Evolutionary conservation across 2,113 vertebrate genomes (phyloP), one percentile per base, ranked within the genome.

Genomic region (Greenwoodochromis staneri): DNA sequence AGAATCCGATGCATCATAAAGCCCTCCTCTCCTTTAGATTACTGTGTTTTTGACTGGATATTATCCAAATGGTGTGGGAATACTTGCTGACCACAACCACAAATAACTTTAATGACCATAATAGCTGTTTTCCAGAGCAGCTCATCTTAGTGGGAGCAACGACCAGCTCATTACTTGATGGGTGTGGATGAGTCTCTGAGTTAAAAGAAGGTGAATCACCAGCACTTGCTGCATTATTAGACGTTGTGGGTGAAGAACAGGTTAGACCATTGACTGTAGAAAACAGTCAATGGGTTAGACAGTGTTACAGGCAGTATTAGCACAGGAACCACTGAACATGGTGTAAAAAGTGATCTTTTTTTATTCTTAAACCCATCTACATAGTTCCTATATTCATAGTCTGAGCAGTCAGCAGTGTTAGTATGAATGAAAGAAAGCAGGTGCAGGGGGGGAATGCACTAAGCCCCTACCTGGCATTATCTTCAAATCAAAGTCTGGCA

Each of bases 391-490:
- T n/a, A 51, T 29, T 27, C 21, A 27, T 1, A 55, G n/a, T 78
- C 57, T 76, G 53, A 87, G 86, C 63, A 63, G 90, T 81, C 6
- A 88, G 90, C 84, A 61, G 61, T 59, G 71, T 93, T 91, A 94
- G 92, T 86, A 21, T 40, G 85, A 87, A 91, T 3, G 14, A 66
- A 87, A 92, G 88, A 69, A 47, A 91, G 40, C 89, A 92, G 82
- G 86, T 83, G 24, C 91, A 54, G 42, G 76, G 51, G 49, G 69
- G 42, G 6, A 93, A 95, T 92, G 95, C 85, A 88, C 80, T 91
- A 92, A 95, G 95, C 93, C 96, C 97, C 95, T 99, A 99, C 98
- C 98, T 99, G 98, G 98, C 98, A 99, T 98, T 95, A 99, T 97
- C 96, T 98, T 97, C 98, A 98, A 97, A 97, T 98, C 97, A 97